Evolutionary conservation across 2,113 vertebrate species (phyloP).

Genomic region (Miniopterus natalensis): DNA sequence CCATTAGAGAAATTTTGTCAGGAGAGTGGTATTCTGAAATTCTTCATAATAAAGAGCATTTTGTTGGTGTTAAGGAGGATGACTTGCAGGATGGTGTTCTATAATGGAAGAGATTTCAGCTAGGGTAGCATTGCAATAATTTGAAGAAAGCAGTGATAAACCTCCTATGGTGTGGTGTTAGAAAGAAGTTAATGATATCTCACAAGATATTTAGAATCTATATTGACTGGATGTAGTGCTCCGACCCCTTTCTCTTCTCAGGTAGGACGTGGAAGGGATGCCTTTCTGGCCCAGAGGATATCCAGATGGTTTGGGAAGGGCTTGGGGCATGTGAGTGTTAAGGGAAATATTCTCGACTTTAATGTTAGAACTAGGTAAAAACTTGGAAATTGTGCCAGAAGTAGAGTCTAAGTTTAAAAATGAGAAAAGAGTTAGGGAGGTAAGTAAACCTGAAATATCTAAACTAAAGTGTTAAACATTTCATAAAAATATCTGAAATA

Average conservation of each 20-base stretch:
- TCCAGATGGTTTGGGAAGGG: not conserved
- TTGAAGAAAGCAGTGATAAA: not conserved
- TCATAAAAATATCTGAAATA: conserved; percentile 28
- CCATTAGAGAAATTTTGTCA: not conserved
- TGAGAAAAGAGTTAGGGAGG: not conserved
- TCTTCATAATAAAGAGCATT: not conserved
- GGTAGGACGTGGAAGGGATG: not conserved
- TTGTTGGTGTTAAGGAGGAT: not conserved
- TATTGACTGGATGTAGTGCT: not conserved
- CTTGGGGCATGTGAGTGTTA: not conserved
- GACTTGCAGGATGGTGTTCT: not conserved
- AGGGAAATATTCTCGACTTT: not conserved
- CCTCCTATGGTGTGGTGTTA: not conserved
- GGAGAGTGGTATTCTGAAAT: not conserved
- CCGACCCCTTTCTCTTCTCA: not conserved
- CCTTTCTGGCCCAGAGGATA: not conserved
- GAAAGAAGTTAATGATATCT: not conserved
- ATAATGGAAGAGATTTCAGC: not conserved
- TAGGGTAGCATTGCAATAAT: not conserved
- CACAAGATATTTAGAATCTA: not conserved
- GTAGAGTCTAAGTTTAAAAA: not conserved
- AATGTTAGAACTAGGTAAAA: not conserved
- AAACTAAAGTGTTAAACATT: not conserved
- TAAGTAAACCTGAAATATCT: not conserved
- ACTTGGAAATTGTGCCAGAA: not conserved